These are phyloP conservation scores for Colletes collaris DNA, from an alignment of 2,888 invertebrate species.

Conservation along the genomic window DNA sequence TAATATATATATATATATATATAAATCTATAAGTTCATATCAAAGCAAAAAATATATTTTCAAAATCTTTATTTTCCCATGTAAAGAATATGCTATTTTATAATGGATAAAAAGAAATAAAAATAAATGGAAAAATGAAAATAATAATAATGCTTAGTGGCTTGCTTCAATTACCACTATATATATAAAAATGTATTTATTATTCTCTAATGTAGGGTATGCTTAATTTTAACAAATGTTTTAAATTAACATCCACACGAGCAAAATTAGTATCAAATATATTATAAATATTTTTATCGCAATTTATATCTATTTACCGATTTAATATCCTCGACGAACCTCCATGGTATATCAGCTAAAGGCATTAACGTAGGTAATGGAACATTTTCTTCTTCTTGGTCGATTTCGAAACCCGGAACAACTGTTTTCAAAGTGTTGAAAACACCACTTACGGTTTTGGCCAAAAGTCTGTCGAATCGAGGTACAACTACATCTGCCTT, in stretches of 20 bases:
- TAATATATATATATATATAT: too few relatives aligned
- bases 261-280: neutral
- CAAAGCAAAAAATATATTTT: too few relatives aligned
- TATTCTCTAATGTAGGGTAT: too few relatives aligned
- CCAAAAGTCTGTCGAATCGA: slow-evolving; percentile 87
- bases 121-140: too few relatives aligned
- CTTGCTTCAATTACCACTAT: too few relatives aligned
- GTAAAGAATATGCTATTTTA: too few relatives aligned
- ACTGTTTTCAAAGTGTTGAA: slow-evolving; percentile 91
- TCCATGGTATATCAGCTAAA: slow-evolving; percentile 82
- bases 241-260: neutral
- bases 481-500: slow-evolving; percentile 84
- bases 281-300: neutral
- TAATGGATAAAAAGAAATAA: too few relatives aligned
- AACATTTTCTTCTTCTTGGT: slow-evolving; percentile 77
- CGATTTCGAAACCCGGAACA: slow-evolving; percentile 84
- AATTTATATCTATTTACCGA: slow-evolving; percentile 72
- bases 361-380: slow-evolving; percentile 78
- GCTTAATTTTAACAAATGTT: too few relatives aligned
- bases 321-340: slow-evolving; percentile 82
- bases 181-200: too few relatives aligned
- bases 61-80: too few relatives aligned
- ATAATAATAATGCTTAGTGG: too few relatives aligned
- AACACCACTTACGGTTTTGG: slow-evolving; percentile 91
- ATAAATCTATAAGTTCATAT: too few relatives aligned